Conservation (phyloP, 2,888 invertebrate genomes). For the Alviniconcha strummeri region DNA sequence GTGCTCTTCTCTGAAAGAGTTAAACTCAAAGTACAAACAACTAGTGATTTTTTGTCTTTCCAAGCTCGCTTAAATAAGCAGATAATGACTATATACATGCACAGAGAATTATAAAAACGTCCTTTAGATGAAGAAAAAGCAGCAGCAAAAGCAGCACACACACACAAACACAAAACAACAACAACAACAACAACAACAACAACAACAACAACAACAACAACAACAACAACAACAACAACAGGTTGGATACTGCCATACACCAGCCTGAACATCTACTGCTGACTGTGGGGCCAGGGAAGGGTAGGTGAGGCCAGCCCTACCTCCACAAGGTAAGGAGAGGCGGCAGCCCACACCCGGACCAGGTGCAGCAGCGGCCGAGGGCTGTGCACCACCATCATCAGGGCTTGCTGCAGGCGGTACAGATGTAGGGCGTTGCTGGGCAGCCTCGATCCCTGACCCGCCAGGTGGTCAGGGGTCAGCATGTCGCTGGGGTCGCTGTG, state of each 20-base stretch:
- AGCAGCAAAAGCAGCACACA: too few relatives aligned
- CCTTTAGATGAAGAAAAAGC: too few relatives aligned
- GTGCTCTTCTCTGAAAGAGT: too few relatives aligned
- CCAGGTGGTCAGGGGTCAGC: conserved; percentile 31
- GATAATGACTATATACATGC: too few relatives aligned
- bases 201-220: background rate
- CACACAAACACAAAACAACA: background rate
- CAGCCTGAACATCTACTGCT: too few relatives aligned
- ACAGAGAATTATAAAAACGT: too few relatives aligned
- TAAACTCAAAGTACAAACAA: too few relatives aligned
- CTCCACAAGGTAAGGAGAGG: conserved; percentile 95
- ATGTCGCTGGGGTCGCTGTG: conserved; percentile 25
- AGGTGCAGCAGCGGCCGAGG: conserved; percentile 92
- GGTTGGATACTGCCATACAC: too few relatives aligned
- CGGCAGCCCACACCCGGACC: conserved; percentile 92
- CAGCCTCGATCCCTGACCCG: conserved; percentile 36
- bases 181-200: background rate
- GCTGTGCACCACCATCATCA: conserved; percentile 89
- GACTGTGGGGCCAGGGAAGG: too few relatives aligned
- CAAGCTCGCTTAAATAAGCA: too few relatives aligned
- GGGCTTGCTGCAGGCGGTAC: conserved; percentile 90
- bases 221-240: too few relatives aligned
- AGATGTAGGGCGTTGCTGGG: conserved; percentile 77
- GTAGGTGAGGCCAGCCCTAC: conserved; percentile 71
- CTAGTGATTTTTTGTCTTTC: too few relatives aligned